Evolutionary conservation across 2,888 invertebrate species (phyloP).

Genomic region (Plagiodera versicolora): DNA sequence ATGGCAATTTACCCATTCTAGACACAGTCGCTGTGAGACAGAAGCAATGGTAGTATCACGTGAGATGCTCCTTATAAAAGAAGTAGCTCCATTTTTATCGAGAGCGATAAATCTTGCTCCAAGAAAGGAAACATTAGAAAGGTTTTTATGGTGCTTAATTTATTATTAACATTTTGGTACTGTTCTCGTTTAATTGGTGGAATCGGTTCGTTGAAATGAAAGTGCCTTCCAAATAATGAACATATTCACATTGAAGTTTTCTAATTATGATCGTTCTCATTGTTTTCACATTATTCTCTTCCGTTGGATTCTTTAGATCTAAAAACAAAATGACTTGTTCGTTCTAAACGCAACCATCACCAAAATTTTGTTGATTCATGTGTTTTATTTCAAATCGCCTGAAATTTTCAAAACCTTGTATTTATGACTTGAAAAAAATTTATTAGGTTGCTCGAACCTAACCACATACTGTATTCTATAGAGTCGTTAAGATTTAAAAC

Average conservation of each 20-base stretch:
- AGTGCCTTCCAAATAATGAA: conserved; percentile 5
- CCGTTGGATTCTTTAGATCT: not conserved
- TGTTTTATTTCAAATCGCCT: too few relatives aligned
- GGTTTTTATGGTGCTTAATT: conserved; percentile 7
- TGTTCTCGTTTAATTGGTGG: not conserved
- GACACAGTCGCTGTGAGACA: not conserved
- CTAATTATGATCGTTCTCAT: conserved; percentile 5
- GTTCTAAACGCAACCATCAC: too few relatives aligned
- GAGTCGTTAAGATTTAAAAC: too few relatives aligned
- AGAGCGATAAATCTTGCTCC: conserved; percentile 6
- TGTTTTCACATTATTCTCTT: conserved; percentile 1
- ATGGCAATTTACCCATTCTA: not conserved
- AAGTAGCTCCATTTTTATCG: not conserved
- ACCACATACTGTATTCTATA: too few relatives aligned
- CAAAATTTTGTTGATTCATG: too few relatives aligned
- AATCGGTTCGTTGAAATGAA: conserved; percentile 2
- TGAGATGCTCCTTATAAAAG: not conserved
- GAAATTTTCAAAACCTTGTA: too few relatives aligned
- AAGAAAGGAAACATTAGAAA: conserved; percentile 14
- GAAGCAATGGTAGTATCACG: not conserved
- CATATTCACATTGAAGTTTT: conserved; percentile 8
- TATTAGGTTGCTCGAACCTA: too few relatives aligned
- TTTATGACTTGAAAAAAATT: too few relatives aligned
- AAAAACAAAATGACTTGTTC: too few relatives aligned
- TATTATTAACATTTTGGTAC: conserved; percentile 7